Evolutionary conservation across 2,113 vertebrate genomes (phyloP), one percentile per base, ranked within the genome.

Genomic region (Ctenodactylus gundi): DNA sequence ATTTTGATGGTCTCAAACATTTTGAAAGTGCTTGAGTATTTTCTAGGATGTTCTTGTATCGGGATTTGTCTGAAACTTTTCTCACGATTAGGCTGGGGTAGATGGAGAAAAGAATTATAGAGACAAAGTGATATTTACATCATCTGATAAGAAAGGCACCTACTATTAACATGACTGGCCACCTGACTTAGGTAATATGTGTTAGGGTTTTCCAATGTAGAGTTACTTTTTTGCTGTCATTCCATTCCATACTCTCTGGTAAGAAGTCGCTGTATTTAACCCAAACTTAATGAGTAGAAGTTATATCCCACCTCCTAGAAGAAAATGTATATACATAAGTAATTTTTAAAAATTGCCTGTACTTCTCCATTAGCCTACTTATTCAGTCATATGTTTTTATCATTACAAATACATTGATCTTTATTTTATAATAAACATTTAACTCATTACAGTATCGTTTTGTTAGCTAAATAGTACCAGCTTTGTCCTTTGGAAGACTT

Each of bases 341-440:
- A 25, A 84, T 86, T 77, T 86, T 77, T 75, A 51, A 31, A 78
- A 73, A 62, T 86, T 86, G 8, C n/a, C 6, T 81, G 17, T 62
- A 67, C 11, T 86, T 39, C 41, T 31, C 44, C 34, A 31, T 41
- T 84, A 41, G 25, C 86, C 76, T 83, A 39, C 27, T 62, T 77
- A 88, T 76, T 82, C 18, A 70, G 3, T 90, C 12, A 92, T 70
- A 77, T 58, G 25, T 89, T 97, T 90, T 87, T 68, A 89, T 91
- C 25, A 76, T 8, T 70, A 21, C 67, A 20, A 7, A 73, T 23
- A 44, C 46, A 55, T 51, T 36, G 20, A 64, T 64, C n/a, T 67
- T 85, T 84, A 85, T 64, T 94, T 92, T 78, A 75, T 53, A 87
- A 8, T 80, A 88, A 39, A n/a, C 21, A 17, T 84, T 93, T 75